Conservation (phyloP, 2,888 invertebrate genomes). For the Eilema caniola region DNA sequence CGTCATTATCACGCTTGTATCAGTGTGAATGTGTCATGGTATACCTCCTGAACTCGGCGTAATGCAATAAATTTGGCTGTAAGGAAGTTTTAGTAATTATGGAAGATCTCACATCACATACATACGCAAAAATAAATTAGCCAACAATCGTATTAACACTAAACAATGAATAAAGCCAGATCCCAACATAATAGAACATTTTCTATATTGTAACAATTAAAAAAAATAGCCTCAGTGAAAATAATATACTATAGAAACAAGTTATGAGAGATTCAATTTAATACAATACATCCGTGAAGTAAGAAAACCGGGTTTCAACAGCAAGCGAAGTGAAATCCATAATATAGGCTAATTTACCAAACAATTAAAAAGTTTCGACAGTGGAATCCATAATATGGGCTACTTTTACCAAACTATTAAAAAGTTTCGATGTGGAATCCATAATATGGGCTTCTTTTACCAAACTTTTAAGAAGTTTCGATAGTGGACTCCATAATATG, state of each 20-base stretch:
- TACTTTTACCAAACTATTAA: no score
- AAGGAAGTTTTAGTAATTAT: constrained; percentile 26
- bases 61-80: constrained; percentile 52
- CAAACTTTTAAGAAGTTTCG: no score
- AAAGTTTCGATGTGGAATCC: neutral
- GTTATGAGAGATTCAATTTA: constrained; percentile 3
- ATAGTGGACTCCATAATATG: neutral
- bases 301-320: neutral
- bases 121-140: constrained; percentile 31
- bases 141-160: constrained; percentile 20
- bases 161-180: constrained; percentile 22
- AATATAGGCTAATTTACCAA: no score
- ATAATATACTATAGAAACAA: neutral
- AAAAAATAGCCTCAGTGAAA: neutral
- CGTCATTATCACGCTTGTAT: no score
- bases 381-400: neutral
- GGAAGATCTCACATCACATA: constrained; percentile 38
- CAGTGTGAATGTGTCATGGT: no score
- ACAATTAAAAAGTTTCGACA: neutral
- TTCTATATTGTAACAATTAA: neutral
- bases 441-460: neutral
- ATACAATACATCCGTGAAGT: neutral
- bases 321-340: neutral
- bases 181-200: neutral
- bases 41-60: constrained; percentile 6